phyloP scores from a whole-genome alignment of 2,888 invertebrate species.

The Nineta flava region DNA sequence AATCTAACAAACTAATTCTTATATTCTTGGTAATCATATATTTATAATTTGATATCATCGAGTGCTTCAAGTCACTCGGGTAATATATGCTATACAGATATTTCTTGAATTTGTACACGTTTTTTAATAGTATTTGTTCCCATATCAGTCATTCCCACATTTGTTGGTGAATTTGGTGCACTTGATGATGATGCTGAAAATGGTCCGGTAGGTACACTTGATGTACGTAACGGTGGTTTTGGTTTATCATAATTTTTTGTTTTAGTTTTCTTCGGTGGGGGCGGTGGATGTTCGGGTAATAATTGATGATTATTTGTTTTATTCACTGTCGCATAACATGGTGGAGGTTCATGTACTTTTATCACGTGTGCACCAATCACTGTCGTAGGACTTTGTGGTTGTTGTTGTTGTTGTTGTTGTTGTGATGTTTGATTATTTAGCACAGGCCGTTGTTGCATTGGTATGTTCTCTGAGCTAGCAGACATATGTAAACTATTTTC shows the following conservation, averaged over 20 bases:
- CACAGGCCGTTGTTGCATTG: slow-evolving; percentile 23
- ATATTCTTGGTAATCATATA: neutral
- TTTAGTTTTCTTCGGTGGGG: slow-evolving; percentile 20
- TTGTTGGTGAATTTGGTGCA: slow-evolving; percentile 34
- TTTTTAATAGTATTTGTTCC: slow-evolving; percentile 41
- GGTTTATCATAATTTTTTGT: slow-evolving; percentile 22
- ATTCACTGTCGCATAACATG: slow-evolving; percentile 33
- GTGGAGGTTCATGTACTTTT: slow-evolving; percentile 28
- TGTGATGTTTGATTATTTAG: slow-evolving; percentile 11
- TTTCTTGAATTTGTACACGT: slow-evolving; percentile 66
- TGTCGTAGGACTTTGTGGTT: slow-evolving; percentile 24
- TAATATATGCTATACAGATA: slow-evolving; percentile 47
- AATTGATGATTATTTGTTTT: slow-evolving; percentile 19
- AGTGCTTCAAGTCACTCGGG: slow-evolving; percentile 4
- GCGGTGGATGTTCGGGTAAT: slow-evolving; percentile 19
- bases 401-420: slow-evolving; percentile 13
- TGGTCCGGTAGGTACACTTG: slow-evolving; percentile 27
- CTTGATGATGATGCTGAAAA: slow-evolving; percentile 17
- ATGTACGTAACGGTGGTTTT: slow-evolving; percentile 25
- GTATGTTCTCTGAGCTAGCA: slow-evolving; percentile 25
- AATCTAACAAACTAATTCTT: too few relatives aligned
- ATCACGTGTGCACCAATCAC: slow-evolving; percentile 21
- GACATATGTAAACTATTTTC: slow-evolving; percentile 16
- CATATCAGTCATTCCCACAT: slow-evolving; percentile 21
- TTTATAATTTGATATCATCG: neutral